These are phyloP conservation scores for Slavum lentiscoides DNA, from an alignment of 2,888 invertebrate species.

Conservation along the genomic window DNA sequence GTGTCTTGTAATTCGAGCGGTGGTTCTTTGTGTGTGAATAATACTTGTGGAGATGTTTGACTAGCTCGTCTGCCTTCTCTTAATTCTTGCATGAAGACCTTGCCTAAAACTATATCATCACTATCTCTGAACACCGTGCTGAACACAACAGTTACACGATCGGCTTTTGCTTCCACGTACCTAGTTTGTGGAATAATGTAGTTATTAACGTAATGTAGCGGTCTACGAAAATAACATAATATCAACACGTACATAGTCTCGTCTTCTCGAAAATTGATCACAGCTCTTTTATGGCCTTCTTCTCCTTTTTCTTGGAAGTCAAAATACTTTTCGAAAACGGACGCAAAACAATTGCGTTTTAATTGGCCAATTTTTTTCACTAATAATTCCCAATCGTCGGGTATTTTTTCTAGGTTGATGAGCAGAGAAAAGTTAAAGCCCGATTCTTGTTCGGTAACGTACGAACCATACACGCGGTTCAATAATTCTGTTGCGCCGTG, in stretches of 20 bases:
- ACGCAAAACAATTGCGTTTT: conserved; percentile 98
- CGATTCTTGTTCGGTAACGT: conserved; percentile 80
- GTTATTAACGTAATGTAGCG: not conserved
- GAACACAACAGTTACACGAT: conserved; percentile 98
- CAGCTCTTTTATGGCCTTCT: conserved; percentile 88
- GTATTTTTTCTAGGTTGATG: conserved; percentile 90
- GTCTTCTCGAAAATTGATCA: conserved; percentile 97
- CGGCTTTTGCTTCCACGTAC: conserved; percentile 97
- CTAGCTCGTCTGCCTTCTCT: conserved; percentile 95
- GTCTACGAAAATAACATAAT: not conserved
- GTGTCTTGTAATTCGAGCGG: conserved; percentile 93
- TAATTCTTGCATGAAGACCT: conserved; percentile 99
- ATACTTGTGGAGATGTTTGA: conserved; percentile 88
- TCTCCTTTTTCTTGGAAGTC: conserved; percentile 93
- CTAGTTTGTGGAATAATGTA: conserved; percentile 62
- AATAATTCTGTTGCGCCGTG: conserved; percentile 97
- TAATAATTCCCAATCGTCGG: conserved; percentile 83
- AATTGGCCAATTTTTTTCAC: conserved; percentile 91
- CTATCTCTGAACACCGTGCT: conserved; percentile 98
- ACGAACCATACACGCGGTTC: conserved; percentile 86
- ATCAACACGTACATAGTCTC: conserved; percentile 86
- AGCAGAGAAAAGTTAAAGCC: conserved; percentile 94
- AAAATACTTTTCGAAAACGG: conserved; percentile 99
- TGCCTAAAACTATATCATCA: conserved; percentile 97
- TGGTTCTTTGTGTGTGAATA: conserved; percentile 94